Evolutionary conservation across 37 sponge, comb jelly and placozoan genomes (phyloP).

Genomic region (Mnemiopsis leidyi): DNA sequence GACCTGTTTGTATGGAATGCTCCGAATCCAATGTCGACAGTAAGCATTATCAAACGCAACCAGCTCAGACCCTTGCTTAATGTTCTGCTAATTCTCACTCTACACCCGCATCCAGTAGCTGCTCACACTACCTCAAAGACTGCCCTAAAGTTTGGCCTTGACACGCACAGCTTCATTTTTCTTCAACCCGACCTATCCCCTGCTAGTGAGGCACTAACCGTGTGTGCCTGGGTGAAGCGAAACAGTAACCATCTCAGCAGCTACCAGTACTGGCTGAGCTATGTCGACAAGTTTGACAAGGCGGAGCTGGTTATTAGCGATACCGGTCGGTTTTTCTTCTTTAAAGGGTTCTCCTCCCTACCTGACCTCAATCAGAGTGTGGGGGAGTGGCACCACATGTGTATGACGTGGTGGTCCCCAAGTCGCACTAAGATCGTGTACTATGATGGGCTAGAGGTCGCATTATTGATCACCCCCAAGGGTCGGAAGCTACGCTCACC

Average conservation of each 20-base stretch:
- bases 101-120: not conserved
- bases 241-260: not conserved
- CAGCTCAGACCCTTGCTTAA: no score
- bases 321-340: not conserved
- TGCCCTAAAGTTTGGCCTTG: not conserved
- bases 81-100: no score
- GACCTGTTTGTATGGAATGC: no score
- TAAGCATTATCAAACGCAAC: no score
- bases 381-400: not conserved
- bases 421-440: not conserved
- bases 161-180: not conserved
- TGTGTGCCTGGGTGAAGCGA: not conserved
- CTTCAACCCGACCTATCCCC: not conserved
- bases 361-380: not conserved
- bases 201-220: not conserved
- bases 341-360: not conserved
- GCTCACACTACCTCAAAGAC: not conserved
- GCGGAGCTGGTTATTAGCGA: not conserved
- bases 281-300: not conserved
- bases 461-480: not conserved
- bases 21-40: no score
- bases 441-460: not conserved
- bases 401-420: not conserved
- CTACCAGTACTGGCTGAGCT: not conserved
- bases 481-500: not conserved